A percentile compares a stretch with the other conserved stretches of the same genome.
phyloP scores from a whole-genome alignment of 2,797 vertebrate genomes.

The Spheniscus humboldti region DNA sequence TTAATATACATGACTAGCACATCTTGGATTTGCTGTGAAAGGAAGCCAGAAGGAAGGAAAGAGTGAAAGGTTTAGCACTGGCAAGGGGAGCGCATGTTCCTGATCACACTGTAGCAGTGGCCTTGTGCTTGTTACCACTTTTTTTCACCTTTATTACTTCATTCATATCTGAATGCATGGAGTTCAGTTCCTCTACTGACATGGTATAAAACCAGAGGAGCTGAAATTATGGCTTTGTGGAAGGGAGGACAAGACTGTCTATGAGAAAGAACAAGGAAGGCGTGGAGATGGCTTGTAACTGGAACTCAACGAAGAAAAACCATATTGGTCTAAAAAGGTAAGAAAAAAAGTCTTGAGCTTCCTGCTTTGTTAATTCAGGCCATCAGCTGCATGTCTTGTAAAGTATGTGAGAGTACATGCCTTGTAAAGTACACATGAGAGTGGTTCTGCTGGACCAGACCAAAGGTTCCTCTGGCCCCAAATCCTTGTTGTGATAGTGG shows the following conservation, averaged over 20 bases:
- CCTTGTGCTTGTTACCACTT: background rate
- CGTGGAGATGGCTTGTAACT: background rate
- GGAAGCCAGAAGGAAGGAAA: background rate
- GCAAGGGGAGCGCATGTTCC: background rate
- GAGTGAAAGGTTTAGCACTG: background rate
- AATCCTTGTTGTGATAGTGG: background rate
- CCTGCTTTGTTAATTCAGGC: background rate
- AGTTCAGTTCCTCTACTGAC: background rate
- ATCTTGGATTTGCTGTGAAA: background rate
- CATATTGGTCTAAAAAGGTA: background rate
- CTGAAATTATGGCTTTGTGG: background rate
- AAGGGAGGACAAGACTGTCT: background rate
- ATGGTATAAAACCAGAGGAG: background rate
- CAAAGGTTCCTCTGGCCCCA: background rate
- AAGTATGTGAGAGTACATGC: background rate
- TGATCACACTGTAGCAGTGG: background rate
- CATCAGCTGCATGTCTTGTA: background rate
- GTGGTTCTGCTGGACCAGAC: background rate
- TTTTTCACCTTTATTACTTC: background rate
- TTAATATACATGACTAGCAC: background rate
- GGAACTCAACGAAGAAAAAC: background rate
- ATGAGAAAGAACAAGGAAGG: background rate
- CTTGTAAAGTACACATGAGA: background rate
- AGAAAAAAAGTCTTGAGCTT: background rate
- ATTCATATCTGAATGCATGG: background rate